Conservation (phyloP, 1,140 invertebrate genomes). For the Drosophila jambulina region DNA sequence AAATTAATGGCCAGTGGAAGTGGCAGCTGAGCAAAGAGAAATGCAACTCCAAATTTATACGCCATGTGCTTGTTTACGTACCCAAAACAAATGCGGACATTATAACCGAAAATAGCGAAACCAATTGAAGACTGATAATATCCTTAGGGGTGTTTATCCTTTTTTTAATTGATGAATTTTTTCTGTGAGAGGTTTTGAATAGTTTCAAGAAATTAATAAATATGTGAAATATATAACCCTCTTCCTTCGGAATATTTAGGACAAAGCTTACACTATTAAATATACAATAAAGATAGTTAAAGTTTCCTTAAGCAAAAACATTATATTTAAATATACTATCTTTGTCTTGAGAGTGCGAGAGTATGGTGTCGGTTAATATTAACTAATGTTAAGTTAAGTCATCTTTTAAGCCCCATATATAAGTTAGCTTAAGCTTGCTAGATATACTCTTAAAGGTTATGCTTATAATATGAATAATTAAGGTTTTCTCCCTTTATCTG, state of each 20-base stretch:
- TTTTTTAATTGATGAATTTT: not conserved
- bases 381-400: not conserved
- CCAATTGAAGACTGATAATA: not conserved
- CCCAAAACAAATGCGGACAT: slow-evolving; percentile 16
- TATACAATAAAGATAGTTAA: too few relatives aligned
- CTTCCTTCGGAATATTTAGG: too few relatives aligned
- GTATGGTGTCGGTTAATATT: too few relatives aligned
- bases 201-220: not conserved
- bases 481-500: too few relatives aligned
- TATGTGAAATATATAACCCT: too few relatives aligned
- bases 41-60: slow-evolving; percentile 57
- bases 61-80: slow-evolving; percentile 30
- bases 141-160: not conserved
- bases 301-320: too few relatives aligned
- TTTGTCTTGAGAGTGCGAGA: not conserved
- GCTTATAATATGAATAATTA: not conserved
- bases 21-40: slow-evolving; percentile 67
- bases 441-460: not conserved
- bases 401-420: too few relatives aligned
- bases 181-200: not conserved
- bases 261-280: not conserved
- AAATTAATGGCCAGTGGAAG: slow-evolving; percentile 79
- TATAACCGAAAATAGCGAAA: slow-evolving; percentile 2
- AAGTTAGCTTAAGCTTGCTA: not conserved
- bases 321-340: too few relatives aligned